phyloP scores from a whole-genome alignment of 2,797 vertebrate species.

The Tympanoctomys barrerae region DNA sequence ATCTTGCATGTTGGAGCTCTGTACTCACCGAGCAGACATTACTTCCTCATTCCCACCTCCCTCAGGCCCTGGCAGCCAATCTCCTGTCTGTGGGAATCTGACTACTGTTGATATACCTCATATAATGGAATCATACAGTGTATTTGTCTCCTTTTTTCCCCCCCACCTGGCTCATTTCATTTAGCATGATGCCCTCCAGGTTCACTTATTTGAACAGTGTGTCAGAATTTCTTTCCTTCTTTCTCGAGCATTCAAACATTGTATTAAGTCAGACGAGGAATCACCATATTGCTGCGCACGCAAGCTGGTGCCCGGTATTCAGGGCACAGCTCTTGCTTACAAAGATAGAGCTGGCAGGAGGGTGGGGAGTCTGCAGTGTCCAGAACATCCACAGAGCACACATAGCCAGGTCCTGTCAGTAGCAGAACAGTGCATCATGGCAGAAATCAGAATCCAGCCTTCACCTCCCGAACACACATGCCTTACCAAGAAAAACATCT shows the following conservation, averaged over 20 bases:
- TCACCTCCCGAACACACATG: constrained; percentile 43
- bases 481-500: constrained; percentile 25
- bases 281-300: constrained; percentile 60
- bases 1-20: background rate
- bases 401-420: constrained; percentile 63
- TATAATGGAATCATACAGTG: background rate
- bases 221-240: background rate
- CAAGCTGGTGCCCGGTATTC: constrained; percentile 14
- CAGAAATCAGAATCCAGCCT: constrained; percentile 7
- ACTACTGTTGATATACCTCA: background rate
- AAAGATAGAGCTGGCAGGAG: background rate
- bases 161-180: background rate
- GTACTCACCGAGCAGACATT: background rate
- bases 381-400: constrained; percentile 63
- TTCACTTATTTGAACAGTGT: background rate
- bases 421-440: constrained; percentile 47
- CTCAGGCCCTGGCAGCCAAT: background rate
- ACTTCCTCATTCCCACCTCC: background rate
- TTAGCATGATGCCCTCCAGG: background rate
- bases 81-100: background rate
- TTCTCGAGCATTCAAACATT: constrained; percentile 67
- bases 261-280: constrained; percentile 77
- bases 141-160: background rate
- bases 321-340: constrained; percentile 64
- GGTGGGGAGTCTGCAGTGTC: constrained; percentile 46